Base-by-base conservation (phyloP, 2,113 vertebrate genomes). In the Theristicus caerulescens region DNA sequence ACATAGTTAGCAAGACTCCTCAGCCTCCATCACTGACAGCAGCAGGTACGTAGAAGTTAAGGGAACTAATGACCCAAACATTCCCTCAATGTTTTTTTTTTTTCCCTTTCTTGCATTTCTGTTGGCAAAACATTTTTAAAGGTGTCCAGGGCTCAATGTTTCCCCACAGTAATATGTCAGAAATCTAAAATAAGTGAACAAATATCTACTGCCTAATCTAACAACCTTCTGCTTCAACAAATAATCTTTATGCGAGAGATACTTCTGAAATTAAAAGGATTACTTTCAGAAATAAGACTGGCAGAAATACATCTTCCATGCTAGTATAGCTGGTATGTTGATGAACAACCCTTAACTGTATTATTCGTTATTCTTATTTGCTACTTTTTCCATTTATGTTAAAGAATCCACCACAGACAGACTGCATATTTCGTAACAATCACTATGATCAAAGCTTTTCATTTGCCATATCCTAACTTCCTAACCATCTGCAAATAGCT, bases 401-500 rank as follows among this genome's bases (percentile, higher is more conserved):
- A 57, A 80, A 79, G 70, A 95, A 82, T 38, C 12, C 26, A 67
- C 26, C 29, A 47, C 69, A 82, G 61, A 73, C 29, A 62, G 58
- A 61, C 64, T 51, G 51, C 13, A 1, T 34, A 44, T 49, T 93
- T 77, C 3, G 0, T 31, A 92, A 55, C 58, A 40, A 90, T 76
- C 21, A 6, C 38, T 54, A 36, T 34, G 38, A 95, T 88, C 71
- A 88, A 84, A 96, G 82, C n/a, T 92, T 82, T 89, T 82, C 24
- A 91, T 81, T 64, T 94, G 62, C 42, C 71, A 1, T 79, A 83
- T 52, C 79, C 92, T 44, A 69, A 49, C 79, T 80, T 72, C 49
- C 52, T 82, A 82, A 93, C 64, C 88, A 88, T 51, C 94, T 93
- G 74, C 52, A 90, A 92, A 72, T 34, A 66, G 58, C 65, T 91